These are phyloP conservation scores for Protobothrops flavoviridis DNA, from an alignment of 2,113 vertebrate genomes.

Conservation along the genomic window DNA sequence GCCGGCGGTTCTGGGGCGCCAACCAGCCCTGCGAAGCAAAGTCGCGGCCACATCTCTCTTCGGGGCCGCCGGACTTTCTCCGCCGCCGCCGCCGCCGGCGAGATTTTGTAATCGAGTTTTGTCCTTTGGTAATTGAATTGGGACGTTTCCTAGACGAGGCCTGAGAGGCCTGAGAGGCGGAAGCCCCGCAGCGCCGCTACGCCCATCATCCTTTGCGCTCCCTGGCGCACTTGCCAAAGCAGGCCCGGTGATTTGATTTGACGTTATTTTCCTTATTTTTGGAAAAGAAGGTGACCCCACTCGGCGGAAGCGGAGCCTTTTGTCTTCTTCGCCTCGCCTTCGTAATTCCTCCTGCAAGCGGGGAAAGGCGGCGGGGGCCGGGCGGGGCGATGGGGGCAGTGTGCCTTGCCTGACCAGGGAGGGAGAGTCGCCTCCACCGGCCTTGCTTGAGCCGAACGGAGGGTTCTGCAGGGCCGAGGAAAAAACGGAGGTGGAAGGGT, in stretches of 20 bases:
- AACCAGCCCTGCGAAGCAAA: not conserved
- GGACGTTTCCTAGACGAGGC: constrained; percentile 70
- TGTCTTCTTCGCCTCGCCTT: not conserved
- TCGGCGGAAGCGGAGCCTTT: not conserved
- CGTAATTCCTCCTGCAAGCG: not conserved
- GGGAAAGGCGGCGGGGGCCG: not conserved
- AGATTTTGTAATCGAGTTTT: constrained; percentile 61
- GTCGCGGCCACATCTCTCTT: not conserved
- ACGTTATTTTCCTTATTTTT: not conserved
- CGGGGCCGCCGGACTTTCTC: not conserved
- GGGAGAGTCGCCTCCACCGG: not conserved
- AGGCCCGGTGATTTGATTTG: not conserved
- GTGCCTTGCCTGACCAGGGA: not conserved
- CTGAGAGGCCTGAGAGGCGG: constrained; percentile 55
- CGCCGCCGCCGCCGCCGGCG: constrained; percentile 27
- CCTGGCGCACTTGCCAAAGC: not conserved
- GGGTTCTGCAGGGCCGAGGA: accelerated
- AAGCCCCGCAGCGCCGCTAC: constrained; percentile 30
- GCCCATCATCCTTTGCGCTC: constrained; percentile 33
- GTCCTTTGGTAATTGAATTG: constrained; percentile 69
- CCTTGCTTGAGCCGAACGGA: not conserved
- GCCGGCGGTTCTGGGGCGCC: not conserved
- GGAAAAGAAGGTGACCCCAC: not conserved
- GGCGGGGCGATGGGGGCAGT: not conserved
- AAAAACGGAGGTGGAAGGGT: not conserved